A percentile compares a stretch with the other conserved stretches of the same genome.
Conservation (phyloP, 64 coral and sea anemone species). For the Catalaphyllia jardinei region DNA sequence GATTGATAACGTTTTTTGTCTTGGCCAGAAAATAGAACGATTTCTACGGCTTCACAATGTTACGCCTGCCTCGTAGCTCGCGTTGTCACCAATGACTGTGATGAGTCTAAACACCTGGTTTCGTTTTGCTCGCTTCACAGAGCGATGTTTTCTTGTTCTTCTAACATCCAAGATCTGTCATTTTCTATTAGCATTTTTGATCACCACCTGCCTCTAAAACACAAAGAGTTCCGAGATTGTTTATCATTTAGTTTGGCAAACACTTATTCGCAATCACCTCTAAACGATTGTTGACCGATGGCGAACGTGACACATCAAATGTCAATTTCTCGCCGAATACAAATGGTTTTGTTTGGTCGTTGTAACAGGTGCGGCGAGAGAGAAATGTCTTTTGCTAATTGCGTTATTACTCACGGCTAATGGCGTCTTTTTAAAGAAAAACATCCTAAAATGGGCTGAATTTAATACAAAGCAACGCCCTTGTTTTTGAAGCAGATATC, state of each 20-base stretch:
- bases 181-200: conserved; percentile 76
- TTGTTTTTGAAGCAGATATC: not conserved
- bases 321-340: conserved; percentile 45
- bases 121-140: conserved; percentile 30
- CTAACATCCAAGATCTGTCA: conserved; percentile 82
- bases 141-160: conserved; percentile 46
- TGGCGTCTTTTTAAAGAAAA: conserved; percentile 41
- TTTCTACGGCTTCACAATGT: not conserved
- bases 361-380: conserved; percentile 21
- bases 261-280: conserved; percentile 67
- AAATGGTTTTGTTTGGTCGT: conserved; percentile 23
- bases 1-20: conserved; percentile 12
- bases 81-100: not conserved
- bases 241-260: conserved; percentile 74
- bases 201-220: conserved; percentile 61
- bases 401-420: conserved; percentile 29
- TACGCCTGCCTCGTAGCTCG: not conserved
- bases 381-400: conserved; percentile 26
- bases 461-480: conserved; percentile 23
- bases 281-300: conserved; percentile 67
- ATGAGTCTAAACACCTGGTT: conserved; percentile 10
- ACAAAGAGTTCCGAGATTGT: conserved; percentile 82
- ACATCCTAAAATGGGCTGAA: conserved; percentile 26
- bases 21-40: not conserved
- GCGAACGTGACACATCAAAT: conserved; percentile 52